Evolutionary conservation across 2,888 invertebrate genomes (phyloP).

Genomic region (Drosophila melanocephala): DNA sequence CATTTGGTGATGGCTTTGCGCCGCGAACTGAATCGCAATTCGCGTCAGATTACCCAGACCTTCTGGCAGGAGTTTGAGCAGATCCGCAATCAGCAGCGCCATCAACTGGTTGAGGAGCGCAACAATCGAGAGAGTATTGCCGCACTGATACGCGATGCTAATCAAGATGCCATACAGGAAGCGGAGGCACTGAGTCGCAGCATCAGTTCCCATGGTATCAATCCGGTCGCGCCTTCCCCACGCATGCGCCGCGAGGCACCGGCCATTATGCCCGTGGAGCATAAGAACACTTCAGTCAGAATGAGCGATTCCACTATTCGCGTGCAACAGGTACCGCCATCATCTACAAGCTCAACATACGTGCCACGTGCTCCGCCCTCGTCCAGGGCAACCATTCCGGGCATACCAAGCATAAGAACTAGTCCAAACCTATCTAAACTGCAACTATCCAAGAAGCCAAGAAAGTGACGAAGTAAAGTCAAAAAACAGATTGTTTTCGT

Average conservation of each 20-base stretch:
- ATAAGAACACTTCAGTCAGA: neutral
- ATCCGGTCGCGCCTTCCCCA: conserved; percentile 26
- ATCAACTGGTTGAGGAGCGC: conserved; percentile 44
- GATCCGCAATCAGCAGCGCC: conserved; percentile 52
- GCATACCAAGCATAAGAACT: neutral
- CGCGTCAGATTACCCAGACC: conserved; percentile 44
- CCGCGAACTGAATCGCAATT: conserved; percentile 46
- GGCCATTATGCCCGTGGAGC: neutral
- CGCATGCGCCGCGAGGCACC: conserved; percentile 14
- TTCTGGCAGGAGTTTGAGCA: conserved; percentile 71
- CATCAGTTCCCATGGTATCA: conserved; percentile 56
- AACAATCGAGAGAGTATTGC: conserved; percentile 43
- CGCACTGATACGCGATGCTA: conserved; percentile 42
- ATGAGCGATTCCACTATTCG: neutral
- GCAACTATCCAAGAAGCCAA: conserved; percentile 27
- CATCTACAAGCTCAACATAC: neutral
- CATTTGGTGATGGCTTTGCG: conserved; percentile 32
- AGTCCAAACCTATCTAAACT: conserved; percentile 28
- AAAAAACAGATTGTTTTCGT: neutral
- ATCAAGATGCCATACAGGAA: conserved; percentile 51
- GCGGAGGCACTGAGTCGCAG: conserved; percentile 60
- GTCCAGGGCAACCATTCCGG: conserved; percentile 21
- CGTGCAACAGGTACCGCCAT: neutral
- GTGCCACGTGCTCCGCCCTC: conserved; percentile 43
- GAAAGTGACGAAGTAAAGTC: conserved; percentile 28